Base-by-base conservation (phyloP, 2,113 vertebrate genomes). In the Syngnathus floridae region DNA sequence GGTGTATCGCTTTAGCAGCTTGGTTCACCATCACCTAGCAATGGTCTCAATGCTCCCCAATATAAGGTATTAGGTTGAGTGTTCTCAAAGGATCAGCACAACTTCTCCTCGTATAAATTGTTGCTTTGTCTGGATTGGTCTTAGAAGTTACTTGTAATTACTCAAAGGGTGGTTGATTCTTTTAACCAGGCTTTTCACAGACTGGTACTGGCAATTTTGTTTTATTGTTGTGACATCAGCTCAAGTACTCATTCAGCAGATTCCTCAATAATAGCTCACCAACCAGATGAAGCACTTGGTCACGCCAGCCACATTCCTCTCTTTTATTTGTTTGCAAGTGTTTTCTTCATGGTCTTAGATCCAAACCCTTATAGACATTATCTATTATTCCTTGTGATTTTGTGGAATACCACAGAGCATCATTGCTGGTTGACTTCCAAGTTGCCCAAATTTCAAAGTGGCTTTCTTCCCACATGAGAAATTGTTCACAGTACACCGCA, bases 31-130 rank as follows among this genome's bases (percentile, higher is more conserved):
- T 59, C 26, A 56, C 19, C 19, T 12, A 38, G 31, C 19, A 59
- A 38, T 61, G 59, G 40, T 26, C 59, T 26, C 40, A 61, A 13
- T 61, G 21, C n/a, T 21, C 58, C 14, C 12, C 36, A 60, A 40
- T 60, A 40, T 22, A 43, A 43, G 40, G 21, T 43, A 61, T 61
- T 61, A 14, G 38, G 59, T 26, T 61, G 17, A 61, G 59, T 61
- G 59, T 43, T 26, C 59, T 61, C 13, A 16, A 61, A 26, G 59
- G 40, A 26, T 14, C 59, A 61, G 21, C 4, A 22, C 40, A 41
- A 22, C 13, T 41, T 22, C 38, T n/a, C 2, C n/a, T 22, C 0
- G 14, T 17, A 54, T 54, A 10, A 35, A 55, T 26, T 35, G 35
- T 56, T 56, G 13, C 26, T 56, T 22, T 54, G 26, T 35, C 26